These are phyloP conservation scores for Octodonta nipae DNA, from an alignment of 2,888 invertebrate genomes.

Conservation along the genomic window DNA sequence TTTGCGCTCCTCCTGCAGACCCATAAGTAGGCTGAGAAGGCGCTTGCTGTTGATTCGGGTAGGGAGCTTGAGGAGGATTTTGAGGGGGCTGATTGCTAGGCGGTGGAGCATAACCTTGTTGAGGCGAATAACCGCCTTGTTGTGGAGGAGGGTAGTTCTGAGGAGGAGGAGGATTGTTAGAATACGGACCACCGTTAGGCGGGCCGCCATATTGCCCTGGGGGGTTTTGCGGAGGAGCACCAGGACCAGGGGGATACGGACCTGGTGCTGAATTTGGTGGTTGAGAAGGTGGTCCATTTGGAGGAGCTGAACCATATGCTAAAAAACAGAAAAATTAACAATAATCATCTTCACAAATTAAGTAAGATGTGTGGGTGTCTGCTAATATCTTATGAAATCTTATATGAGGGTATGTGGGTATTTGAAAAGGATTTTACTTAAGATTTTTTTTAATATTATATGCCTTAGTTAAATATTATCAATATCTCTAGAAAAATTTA, in stretches of 20 bases:
- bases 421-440: too few species aligned
- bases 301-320: slow-evolving; percentile 30
- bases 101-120: slow-evolving; percentile 44
- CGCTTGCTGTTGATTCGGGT: slow-evolving; percentile 8
- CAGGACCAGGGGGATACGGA: slow-evolving; percentile 32
- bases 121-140: slow-evolving; percentile 40
- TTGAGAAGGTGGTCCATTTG: slow-evolving; percentile 26
- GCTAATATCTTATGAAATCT: too few species aligned
- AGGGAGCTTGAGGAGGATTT: slow-evolving; percentile 7
- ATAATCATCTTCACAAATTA: neutral
- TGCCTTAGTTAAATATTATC: too few species aligned
- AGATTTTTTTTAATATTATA: too few species aligned
- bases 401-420: too few species aligned
- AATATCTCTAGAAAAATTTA: too few species aligned
- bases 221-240: slow-evolving; percentile 25
- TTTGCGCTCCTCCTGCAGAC: slow-evolving; percentile 29
- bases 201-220: slow-evolving; percentile 28
- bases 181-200: slow-evolving; percentile 30
- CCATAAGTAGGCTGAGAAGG: slow-evolving; percentile 6
- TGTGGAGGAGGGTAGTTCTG: slow-evolving; percentile 47
- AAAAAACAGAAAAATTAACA: slow-evolving; percentile 2
- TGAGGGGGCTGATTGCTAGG: slow-evolving; percentile 23
- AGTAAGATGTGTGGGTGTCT: too few species aligned
- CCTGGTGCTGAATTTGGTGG: slow-evolving; percentile 26
- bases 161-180: slow-evolving; percentile 21